phyloP scores from a whole-genome alignment of 2,113 vertebrate genomes.

The Silurus glanis region DNA sequence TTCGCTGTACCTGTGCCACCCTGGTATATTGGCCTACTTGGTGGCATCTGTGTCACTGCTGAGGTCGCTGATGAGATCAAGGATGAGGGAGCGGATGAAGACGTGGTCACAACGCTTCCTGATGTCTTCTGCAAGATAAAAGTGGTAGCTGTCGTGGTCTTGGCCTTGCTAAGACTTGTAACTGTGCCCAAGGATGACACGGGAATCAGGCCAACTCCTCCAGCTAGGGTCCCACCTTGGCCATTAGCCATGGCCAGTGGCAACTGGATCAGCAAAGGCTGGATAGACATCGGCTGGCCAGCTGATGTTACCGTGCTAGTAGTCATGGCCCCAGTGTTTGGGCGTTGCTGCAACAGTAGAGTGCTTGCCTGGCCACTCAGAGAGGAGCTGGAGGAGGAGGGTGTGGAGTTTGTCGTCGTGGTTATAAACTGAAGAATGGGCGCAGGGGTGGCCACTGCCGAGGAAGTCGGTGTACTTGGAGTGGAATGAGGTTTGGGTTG shows the following conservation, averaged over 20 bases:
- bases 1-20: constrained; percentile 69
- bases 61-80: constrained; percentile 46
- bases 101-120: constrained; percentile 54
- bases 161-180: constrained; percentile 66
- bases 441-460: constrained; percentile 63
- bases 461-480: constrained; percentile 42
- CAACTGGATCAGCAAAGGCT: constrained; percentile 73
- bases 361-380: constrained; percentile 69
- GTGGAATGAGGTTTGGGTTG: constrained; percentile 50
- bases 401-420: constrained; percentile 57
- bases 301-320: constrained; percentile 56
- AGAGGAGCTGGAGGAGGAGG: constrained; percentile 59
- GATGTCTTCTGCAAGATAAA: constrained; percentile 72
- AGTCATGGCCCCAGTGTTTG: constrained; percentile 45
- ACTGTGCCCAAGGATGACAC: constrained; percentile 69
- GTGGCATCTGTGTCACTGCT: constrained; percentile 63
- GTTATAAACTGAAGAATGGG: constrained; percentile 70
- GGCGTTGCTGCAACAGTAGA: constrained; percentile 66
- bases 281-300: constrained; percentile 63
- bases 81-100: constrained; percentile 35
- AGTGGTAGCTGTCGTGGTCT: constrained; percentile 70
- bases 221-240: constrained; percentile 65
- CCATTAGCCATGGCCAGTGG: constrained; percentile 69
- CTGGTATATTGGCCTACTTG: constrained; percentile 71
- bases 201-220: constrained; percentile 59